phyloP scores from a whole-genome alignment of 2,113 vertebrate genomes.

The Elgaria multicarinata region DNA sequence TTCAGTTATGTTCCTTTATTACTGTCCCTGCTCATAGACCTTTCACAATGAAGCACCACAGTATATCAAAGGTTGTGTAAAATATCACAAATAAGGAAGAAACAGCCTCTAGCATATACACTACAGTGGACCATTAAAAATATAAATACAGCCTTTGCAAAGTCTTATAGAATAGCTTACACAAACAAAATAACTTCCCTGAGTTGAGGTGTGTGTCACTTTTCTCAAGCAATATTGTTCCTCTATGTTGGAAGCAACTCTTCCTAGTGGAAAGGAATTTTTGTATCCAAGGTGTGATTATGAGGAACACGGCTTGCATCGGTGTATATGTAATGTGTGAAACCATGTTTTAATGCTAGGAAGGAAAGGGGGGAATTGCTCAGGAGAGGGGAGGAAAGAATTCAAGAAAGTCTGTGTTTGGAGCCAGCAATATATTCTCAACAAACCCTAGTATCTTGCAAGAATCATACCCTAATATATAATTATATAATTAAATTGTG shows the following conservation, averaged over 20 bases:
- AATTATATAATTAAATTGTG: rapidly evolving
- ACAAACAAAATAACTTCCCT: background rate
- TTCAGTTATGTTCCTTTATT: too few relatives aligned
- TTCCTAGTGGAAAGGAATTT: background rate
- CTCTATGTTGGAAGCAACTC: background rate
- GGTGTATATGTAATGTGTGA: background rate
- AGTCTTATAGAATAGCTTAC: background rate
- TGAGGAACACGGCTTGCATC: background rate
- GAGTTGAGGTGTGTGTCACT: background rate
- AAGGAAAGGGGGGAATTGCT: background rate
- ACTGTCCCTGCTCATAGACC: background rate
- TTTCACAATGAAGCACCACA: background rate
- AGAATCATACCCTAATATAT: background rate
- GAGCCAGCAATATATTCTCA: background rate
- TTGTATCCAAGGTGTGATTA: background rate
- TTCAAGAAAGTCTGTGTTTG: background rate
- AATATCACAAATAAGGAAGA: background rate
- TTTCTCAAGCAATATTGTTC: background rate
- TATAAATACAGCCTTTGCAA: background rate
- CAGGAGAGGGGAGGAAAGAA: background rate
- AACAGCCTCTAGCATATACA: background rate
- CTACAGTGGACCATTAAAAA: background rate
- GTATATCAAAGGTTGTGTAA: background rate
- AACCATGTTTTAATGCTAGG: background rate
- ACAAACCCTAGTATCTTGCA: background rate